Conservation (phyloP, 2,888 invertebrate species). For the Ectobius pallidus region DNA sequence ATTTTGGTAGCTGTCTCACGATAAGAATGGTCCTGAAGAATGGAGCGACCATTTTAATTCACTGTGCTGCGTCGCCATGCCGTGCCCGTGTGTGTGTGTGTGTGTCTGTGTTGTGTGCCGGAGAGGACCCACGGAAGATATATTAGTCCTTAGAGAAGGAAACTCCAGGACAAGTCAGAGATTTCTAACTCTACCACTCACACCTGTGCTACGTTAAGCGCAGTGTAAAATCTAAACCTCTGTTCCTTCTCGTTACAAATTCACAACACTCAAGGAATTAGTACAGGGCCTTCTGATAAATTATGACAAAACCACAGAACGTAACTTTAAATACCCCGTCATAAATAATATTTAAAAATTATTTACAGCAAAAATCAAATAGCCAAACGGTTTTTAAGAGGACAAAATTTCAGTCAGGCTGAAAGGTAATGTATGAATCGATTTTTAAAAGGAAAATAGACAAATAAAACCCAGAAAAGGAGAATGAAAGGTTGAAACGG, state of each 20-base stretch:
- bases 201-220: background rate
- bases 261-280: background rate
- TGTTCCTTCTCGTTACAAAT: background rate
- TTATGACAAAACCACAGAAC: no score
- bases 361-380: no score
- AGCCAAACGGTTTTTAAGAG: no score
- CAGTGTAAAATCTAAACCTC: background rate
- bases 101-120: background rate
- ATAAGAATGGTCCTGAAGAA: background rate
- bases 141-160: background rate
- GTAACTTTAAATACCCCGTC: no score
- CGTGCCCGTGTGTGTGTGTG: background rate
- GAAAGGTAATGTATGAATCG: no score
- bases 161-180: background rate
- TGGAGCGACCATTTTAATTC: slow-evolving; percentile 8
- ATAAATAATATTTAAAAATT: no score
- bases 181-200: background rate
- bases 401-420: no score
- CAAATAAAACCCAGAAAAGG: no score
- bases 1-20: background rate
- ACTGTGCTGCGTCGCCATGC: background rate
- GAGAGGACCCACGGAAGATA: background rate
- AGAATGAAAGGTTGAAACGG: no score
- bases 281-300: background rate
- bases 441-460: no score